These are phyloP conservation scores for Loxodonta africana DNA, from an alignment of 2,113 vertebrate genomes.

Conservation along the genomic window DNA sequence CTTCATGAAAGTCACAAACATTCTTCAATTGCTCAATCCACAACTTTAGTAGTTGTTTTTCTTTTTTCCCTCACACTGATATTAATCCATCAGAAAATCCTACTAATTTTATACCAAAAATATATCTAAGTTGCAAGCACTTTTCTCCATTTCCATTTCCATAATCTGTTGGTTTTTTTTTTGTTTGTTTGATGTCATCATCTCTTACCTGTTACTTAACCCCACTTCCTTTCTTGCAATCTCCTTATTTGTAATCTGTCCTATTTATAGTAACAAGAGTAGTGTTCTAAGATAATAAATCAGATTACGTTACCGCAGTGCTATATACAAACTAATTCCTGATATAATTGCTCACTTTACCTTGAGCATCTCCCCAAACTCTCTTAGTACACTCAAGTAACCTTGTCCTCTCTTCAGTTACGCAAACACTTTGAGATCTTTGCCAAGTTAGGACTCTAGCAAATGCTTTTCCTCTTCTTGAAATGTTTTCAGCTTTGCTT, in stretches of 20 bases:
- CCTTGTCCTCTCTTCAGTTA: background rate
- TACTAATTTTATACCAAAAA: background rate
- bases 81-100: background rate
- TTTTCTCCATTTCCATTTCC: slow-evolving; percentile 15
- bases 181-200: background rate
- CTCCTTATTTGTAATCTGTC: background rate
- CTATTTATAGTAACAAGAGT: background rate
- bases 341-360: background rate
- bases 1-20: background rate
- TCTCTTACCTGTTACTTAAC: background rate
- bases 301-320: background rate
- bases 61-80: background rate
- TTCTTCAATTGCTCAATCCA: background rate
- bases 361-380: background rate
- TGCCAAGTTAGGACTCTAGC: background rate
- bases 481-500: background rate
- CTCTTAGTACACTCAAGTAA: background rate
- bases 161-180: background rate
- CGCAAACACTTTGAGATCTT: background rate
- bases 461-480: background rate
- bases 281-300: background rate
- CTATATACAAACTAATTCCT: background rate
- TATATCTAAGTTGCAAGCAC: background rate
- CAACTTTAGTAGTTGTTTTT: background rate
- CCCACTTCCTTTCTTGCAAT: background rate